Evolutionary conservation across 2,888 invertebrate species (phyloP).

Genomic region (Pogonocherus hispidulus): DNA sequence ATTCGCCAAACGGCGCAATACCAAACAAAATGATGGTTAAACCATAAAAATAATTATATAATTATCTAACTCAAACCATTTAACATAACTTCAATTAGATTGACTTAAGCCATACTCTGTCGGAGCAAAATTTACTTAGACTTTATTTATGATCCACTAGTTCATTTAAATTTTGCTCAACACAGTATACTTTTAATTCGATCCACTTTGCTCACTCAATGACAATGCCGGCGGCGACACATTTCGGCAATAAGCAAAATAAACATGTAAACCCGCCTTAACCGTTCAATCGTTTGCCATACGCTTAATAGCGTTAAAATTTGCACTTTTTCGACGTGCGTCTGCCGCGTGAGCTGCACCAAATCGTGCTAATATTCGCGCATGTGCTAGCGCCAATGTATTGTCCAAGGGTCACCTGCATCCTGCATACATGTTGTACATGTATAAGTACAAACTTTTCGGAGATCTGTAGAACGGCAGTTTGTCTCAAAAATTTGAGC

Average conservation of each 20-base stretch:
- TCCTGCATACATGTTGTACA: background rate
- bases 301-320: no score
- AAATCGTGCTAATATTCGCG: background rate
- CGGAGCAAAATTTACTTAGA: no score
- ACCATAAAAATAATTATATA: conserved; percentile 21
- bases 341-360: background rate
- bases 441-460: background rate
- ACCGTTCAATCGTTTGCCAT: no score
- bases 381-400: background rate
- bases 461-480: background rate
- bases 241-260: no score
- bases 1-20: conserved; percentile 29
- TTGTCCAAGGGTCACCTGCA: background rate
- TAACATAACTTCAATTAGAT: background rate
- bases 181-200: no score
- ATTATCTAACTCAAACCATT: conserved; percentile 25
- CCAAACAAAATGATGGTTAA: conserved; percentile 11
- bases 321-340: background rate
- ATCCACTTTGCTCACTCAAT: no score
- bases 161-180: no score
- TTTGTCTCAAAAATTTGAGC: background rate
- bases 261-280: no score
- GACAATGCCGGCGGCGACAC: no score
- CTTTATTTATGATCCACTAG: background rate
- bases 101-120: background rate